phyloP scores from a whole-genome alignment of 2,113 vertebrate species.

The Dinomys branickii region DNA sequence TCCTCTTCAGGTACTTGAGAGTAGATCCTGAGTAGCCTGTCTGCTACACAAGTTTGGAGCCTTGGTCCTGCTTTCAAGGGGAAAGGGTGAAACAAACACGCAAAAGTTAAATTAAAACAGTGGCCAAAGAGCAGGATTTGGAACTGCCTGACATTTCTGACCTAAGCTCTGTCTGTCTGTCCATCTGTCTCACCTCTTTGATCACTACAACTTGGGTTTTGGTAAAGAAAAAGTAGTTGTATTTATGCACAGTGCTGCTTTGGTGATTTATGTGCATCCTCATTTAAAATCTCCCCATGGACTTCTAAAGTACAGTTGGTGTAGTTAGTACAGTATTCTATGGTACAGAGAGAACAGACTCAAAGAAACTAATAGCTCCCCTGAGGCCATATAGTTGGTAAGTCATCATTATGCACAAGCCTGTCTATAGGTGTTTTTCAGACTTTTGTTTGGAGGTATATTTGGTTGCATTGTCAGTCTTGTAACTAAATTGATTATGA shows the following conservation, averaged over 20 bases:
- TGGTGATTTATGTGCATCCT: not conserved
- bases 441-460: not conserved
- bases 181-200: not conserved
- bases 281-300: not conserved
- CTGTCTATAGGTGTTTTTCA: not conserved
- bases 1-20: not conserved
- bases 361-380: not conserved
- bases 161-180: not conserved
- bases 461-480: conserved; percentile 19
- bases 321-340: not conserved
- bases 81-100: not conserved
- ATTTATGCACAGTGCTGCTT: not conserved
- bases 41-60: not conserved
- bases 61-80: not conserved
- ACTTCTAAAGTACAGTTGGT: not conserved
- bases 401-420: not conserved
- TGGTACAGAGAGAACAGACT: not conserved
- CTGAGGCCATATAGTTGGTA: not conserved
- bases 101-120: not conserved
- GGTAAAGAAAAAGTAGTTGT: not conserved
- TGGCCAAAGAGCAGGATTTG: not conserved
- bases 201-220: not conserved
- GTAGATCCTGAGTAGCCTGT: not conserved
- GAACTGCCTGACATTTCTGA: not conserved
- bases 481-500: not conserved